phyloP scores from a whole-genome alignment of 1,140 invertebrate species.

The Tenebrio molitor region DNA sequence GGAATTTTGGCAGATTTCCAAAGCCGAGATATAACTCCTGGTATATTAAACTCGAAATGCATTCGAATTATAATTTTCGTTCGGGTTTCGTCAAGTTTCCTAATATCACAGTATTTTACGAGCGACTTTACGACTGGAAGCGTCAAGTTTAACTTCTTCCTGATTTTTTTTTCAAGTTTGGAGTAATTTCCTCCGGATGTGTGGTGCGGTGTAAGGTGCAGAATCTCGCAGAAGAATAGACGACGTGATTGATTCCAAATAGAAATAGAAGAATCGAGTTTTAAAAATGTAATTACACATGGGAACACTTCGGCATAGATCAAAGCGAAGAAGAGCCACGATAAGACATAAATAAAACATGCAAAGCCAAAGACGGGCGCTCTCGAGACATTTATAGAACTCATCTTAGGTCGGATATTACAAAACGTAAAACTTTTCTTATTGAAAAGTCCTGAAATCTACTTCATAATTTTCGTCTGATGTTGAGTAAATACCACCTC shows the following conservation, averaged over 20 bases:
- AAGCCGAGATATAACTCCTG: slow-evolving; percentile 19
- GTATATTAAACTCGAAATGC: slow-evolving; percentile 26
- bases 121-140: slow-evolving; percentile 18
- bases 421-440: slow-evolving; percentile 41
- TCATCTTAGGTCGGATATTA: slow-evolving; percentile 39
- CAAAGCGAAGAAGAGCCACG: slow-evolving; percentile 18
- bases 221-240: no score
- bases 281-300: background rate
- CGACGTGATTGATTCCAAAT: no score
- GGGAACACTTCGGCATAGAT: slow-evolving; percentile 15
- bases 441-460: slow-evolving; percentile 46
- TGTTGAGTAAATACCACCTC: slow-evolving; percentile 43
- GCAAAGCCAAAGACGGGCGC: slow-evolving; percentile 7
- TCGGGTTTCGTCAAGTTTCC: slow-evolving; percentile 10
- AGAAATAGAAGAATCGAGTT: background rate
- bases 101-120: slow-evolving; percentile 26
- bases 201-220: background rate
- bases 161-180: background rate
- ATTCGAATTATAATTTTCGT: slow-evolving; percentile 34
- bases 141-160: slow-evolving; percentile 14
- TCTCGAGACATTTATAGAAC: slow-evolving; percentile 36
- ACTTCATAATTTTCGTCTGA: slow-evolving; percentile 51
- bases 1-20: slow-evolving; percentile 30
- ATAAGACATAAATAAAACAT: slow-evolving; percentile 22
- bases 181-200: background rate